phyloP scores from a whole-genome alignment of 2,888 invertebrate species.

The Caenorhabditis macrosperma region DNA sequence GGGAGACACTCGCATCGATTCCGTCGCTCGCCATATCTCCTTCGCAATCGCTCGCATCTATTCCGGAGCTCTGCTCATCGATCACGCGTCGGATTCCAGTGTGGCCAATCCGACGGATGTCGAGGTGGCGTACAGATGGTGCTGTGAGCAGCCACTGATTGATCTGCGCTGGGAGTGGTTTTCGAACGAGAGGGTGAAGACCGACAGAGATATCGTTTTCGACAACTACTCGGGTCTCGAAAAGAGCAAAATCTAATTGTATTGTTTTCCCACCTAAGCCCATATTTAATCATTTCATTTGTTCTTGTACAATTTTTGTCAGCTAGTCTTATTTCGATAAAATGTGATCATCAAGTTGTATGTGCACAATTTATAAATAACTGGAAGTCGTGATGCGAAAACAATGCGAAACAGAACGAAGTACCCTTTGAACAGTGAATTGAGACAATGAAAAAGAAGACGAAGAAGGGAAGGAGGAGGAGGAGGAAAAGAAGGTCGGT shows the following conservation, averaged over 20 bases:
- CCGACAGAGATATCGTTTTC: constrained; percentile 70
- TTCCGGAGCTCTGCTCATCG: constrained; percentile 80
- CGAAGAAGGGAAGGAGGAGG: constrained; percentile 5
- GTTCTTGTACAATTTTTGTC: constrained; percentile 21
- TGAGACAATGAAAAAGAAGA: constrained; percentile 31
- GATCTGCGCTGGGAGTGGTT: constrained; percentile 66
- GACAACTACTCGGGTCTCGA: constrained; percentile 62
- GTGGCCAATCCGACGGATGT: constrained; percentile 64
- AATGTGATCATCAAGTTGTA: no score
- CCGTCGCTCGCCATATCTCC: constrained; percentile 82
- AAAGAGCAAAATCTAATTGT: constrained; percentile 48
- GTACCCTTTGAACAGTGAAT: constrained; percentile 56
- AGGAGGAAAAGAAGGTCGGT: neutral
- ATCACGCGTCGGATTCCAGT: constrained; percentile 79
- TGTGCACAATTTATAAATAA: constrained; percentile 26
- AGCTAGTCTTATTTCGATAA: no score
- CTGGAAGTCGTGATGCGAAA: constrained; percentile 8
- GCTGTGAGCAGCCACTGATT: constrained; percentile 67
- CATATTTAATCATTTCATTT: neutral
- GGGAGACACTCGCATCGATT: constrained; percentile 74
- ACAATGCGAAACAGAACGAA: constrained; percentile 36
- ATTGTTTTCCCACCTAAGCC: neutral
- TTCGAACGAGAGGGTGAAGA: constrained; percentile 49
- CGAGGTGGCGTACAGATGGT: constrained; percentile 69
- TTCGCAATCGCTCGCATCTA: constrained; percentile 82